Evolutionary conservation across 35 echinoderm and acorn worm genomes (phyloP).

Genomic region (Heliocidaris erythrogramma): DNA sequence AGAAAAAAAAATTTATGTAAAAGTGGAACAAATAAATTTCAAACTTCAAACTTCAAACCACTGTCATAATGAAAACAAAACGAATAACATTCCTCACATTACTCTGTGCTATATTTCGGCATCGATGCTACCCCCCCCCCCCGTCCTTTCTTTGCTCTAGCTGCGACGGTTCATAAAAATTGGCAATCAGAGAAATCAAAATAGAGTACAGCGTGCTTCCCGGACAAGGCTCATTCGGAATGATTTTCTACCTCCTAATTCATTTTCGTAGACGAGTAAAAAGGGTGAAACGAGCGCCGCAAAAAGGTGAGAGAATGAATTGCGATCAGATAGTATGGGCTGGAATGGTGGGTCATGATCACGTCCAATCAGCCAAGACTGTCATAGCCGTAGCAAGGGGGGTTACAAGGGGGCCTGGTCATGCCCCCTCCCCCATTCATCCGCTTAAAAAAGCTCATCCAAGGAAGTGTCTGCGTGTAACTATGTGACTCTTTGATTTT

Average conservation of each 20-base stretch:
- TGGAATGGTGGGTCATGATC: not conserved
- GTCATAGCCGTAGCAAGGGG: no score
- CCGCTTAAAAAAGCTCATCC: no score
- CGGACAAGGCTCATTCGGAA: not conserved
- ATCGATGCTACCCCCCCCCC: not conserved
- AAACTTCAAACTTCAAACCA: no score
- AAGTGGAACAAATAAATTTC: no score
- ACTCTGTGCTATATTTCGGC: not conserved
- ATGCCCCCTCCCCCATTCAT: no score
- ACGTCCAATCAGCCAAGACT: not conserved
- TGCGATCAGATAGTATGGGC: not conserved
- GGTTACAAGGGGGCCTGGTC: no score
- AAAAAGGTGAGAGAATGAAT: constrained; percentile 8
- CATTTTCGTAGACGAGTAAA: not conserved
- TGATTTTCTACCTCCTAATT: not conserved
- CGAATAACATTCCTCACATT: not conserved
- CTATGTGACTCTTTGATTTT: no score
- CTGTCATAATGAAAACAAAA: not conserved
- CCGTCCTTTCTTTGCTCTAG: not conserved
- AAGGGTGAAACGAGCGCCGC: not conserved
- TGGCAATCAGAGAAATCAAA: constrained; percentile 9
- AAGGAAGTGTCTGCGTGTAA: no score
- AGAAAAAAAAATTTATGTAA: no score
- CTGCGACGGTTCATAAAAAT: not conserved
- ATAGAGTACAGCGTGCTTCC: not conserved